Conservation (phyloP, 2,113 vertebrate genomes). For the Nyctibius bracteatus region DNA sequence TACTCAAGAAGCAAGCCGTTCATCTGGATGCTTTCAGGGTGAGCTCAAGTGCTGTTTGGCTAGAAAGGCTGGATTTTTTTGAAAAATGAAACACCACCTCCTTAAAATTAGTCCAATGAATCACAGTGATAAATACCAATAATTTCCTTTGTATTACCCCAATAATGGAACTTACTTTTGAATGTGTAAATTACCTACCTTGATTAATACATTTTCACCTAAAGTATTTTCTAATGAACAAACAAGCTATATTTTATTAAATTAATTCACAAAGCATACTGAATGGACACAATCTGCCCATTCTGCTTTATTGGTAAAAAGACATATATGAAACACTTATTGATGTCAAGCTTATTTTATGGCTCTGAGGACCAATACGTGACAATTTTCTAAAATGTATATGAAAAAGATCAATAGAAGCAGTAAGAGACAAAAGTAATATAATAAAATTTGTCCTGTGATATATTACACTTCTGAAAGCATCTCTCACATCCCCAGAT, state of each 20-base stretch:
- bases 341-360: background rate
- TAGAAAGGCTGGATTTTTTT: background rate
- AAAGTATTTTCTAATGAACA: background rate
- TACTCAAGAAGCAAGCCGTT: background rate
- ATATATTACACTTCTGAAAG: background rate
- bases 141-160: conserved; percentile 25
- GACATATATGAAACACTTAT: background rate
- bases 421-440: conserved; percentile 4
- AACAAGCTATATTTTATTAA: background rate
- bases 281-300: background rate
- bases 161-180: conserved; percentile 4
- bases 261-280: background rate
- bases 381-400: background rate
- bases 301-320: background rate
- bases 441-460: background rate
- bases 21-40: conserved; percentile 13
- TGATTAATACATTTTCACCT: background rate
- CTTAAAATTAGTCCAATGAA: conserved; percentile 31
- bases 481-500: background rate
- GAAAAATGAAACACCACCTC: conserved; percentile 7
- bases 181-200: background rate
- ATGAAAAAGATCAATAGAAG: conserved; percentile 32
- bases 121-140: conserved; percentile 60
- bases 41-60: background rate
- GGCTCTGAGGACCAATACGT: background rate